Percentiles rank a stretch among this genome's conserved stretches.
Conservation (phyloP, 2,888 invertebrate species). For the Lathronympha strigana region DNA sequence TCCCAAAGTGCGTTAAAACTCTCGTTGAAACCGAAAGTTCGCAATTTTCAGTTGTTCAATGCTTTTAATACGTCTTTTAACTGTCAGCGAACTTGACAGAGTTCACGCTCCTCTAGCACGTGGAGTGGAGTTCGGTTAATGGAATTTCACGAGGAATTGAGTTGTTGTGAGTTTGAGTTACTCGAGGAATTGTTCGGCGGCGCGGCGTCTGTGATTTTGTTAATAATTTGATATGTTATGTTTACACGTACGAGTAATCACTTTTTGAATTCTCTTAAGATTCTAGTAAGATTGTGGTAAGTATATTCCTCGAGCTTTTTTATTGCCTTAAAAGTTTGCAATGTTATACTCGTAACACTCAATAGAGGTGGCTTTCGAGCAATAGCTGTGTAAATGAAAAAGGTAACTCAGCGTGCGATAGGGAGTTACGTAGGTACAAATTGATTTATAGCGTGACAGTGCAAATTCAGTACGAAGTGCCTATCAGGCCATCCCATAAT, state of each 20-base stretch:
- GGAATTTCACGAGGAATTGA: conserved; percentile 54
- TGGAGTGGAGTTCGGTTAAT: conserved; percentile 52
- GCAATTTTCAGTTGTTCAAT: conserved; percentile 47
- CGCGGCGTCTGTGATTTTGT: conserved; percentile 49
- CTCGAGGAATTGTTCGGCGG: conserved; percentile 52
- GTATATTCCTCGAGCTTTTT: too few species aligned
- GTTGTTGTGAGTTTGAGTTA: conserved; percentile 48
- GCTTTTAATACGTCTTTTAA: conserved; percentile 62
- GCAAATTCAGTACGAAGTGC: too few species aligned
- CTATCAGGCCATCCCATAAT: too few species aligned
- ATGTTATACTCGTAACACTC: too few species aligned
- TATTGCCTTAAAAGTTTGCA: too few species aligned
- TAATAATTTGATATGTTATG: conserved; percentile 38
- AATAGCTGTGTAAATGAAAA: too few species aligned
- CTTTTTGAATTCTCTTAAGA: neutral
- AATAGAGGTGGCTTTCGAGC: too few species aligned
- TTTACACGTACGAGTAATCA: neutral
- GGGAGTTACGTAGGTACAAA: too few species aligned
- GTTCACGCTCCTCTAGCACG: conserved; percentile 58
- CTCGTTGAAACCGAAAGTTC: conserved; percentile 38
- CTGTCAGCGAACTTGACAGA: conserved; percentile 50
- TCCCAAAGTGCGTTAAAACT: conserved; percentile 56
- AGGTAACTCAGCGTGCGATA: too few species aligned
- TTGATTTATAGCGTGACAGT: too few species aligned
- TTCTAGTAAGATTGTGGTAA: too few species aligned